Evolutionary conservation across 2,113 vertebrate species (phyloP), one percentile per base, ranked within the genome.

Genomic region (Mesembrinibis cayennensis): DNA sequence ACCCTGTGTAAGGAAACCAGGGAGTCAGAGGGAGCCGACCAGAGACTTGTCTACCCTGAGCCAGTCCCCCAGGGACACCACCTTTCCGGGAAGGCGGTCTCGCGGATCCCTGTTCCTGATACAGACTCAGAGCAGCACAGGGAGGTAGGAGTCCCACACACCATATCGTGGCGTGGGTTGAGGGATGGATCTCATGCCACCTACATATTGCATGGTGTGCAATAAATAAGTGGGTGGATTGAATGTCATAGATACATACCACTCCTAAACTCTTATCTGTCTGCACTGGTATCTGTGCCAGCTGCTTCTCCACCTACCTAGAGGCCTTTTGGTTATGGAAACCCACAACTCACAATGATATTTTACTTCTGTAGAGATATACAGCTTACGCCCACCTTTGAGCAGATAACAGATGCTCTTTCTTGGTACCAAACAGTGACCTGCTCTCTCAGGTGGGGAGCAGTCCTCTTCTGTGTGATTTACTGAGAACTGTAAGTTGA

Each of bases 251-350:
- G 93, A 95, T 80, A 53, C 58, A 70, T 61, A 94, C 82, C 66
- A 88, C 81, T 96, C 89, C 93, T 91, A 77, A 96, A 89, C 61
- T 90, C 85, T 90, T 97, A 90, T 95, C 74, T 96, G 71, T 94
- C 93, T 96, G 91, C 89, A 73, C 87, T 91, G 20, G n/a, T 96
- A 44, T 90, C 93, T 88, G 55, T 90, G 87, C 93, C 97, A 97
- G 87, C 95, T 97, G 94, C 93, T 95, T 95, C 42, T 91, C 94
- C 95, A 96, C 97, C 97, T 97, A 97, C 95, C 89, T 62, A 95
- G 62, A 87, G 87, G 74, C 72, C 93, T 94, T 94, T 84, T 82
- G 83, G 45, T 93, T 93, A 80, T 80, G 70, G 91, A 90, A 96
- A 90, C 93, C 73, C 87, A 93, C 78, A 91, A 70, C 38, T 82